phyloP scores from a whole-genome alignment of 1,140 invertebrate genomes.

The Asobara japonica region DNA sequence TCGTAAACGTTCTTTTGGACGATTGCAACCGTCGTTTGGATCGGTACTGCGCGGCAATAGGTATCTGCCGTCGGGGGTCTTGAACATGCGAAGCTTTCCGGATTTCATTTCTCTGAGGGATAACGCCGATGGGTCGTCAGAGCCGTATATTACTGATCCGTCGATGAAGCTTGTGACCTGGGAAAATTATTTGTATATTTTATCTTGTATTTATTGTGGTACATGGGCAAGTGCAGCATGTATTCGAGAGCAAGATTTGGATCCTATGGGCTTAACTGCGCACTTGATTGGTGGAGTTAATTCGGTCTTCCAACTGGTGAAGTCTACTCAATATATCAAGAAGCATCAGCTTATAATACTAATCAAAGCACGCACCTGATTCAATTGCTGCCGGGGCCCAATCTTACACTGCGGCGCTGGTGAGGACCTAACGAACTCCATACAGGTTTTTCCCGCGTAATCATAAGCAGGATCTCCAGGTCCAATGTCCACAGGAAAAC shows the following conservation, averaged over 20 bases:
- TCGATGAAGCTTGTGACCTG: conserved; percentile 85
- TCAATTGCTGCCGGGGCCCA: conserved; percentile 86
- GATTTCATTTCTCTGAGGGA: conserved; percentile 68
- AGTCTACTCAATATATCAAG: background rate
- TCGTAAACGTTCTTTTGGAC: conserved; percentile 70
- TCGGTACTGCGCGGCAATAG: conserved; percentile 78
- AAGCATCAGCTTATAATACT: background rate
- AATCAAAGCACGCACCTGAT: no score
- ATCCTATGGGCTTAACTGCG: no score
- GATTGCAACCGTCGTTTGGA: conserved; percentile 80
- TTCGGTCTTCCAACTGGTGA: background rate
- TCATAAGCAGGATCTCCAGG: conserved; percentile 76
- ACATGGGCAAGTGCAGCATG: no score
- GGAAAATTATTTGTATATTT: no score
- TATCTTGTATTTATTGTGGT: no score
- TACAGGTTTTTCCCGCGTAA: conserved; percentile 75
- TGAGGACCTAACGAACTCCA: conserved; percentile 86
- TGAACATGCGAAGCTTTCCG: conserved; percentile 74
- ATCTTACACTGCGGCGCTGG: conserved; percentile 88
- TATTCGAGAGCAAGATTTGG: no score
- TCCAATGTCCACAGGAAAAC: conserved; percentile 79
- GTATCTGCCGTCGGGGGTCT: conserved; percentile 71
- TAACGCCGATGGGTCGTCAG: conserved; percentile 65
- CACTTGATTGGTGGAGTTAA: no score
- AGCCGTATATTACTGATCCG: conserved; percentile 87